Evolutionary conservation across 2,113 vertebrate genomes (phyloP).

Genomic region (Chrysochloris asiatica): DNA sequence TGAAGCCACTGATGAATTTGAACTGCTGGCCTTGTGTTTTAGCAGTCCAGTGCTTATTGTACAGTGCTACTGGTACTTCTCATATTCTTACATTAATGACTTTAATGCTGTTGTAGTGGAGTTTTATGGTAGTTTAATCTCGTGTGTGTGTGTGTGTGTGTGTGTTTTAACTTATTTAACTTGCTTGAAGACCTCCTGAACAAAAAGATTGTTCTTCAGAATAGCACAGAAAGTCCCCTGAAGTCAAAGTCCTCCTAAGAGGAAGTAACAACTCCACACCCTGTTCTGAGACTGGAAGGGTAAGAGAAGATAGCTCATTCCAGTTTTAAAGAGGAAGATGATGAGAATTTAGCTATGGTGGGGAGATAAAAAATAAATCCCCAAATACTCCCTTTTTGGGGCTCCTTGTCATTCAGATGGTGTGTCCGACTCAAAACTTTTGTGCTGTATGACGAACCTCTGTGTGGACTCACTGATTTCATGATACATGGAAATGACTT

Average conservation of each 20-base stretch:
- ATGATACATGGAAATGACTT: not conserved
- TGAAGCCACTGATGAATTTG: no score
- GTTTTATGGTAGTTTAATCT: no score
- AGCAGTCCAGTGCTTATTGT: no score
- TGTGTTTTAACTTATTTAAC: no score
- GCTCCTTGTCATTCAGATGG: not conserved
- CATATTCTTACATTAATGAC: no score
- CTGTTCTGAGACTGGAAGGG: not conserved
- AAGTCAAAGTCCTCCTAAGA: not conserved
- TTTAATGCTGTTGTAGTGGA: no score
- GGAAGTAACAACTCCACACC: not conserved
- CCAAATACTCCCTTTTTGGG: not conserved
- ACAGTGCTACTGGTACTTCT: no score
- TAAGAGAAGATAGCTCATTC: not conserved
- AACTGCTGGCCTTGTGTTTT: no score
- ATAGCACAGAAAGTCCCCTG: not conserved
- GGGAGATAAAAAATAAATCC: conserved; percentile 1
- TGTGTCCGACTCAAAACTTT: not conserved
- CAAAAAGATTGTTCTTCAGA: not conserved
- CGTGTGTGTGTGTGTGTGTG: no score
- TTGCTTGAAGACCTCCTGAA: not conserved
- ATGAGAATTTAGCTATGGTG: not conserved
- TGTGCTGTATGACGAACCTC: not conserved
- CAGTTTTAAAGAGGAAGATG: conserved; percentile 10
- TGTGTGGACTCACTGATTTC: not conserved